Percentiles rank a stretch among this genome's conserved stretches.
Evolutionary conservation across 2,113 vertebrate genomes (phyloP).

Genomic region (Todiramphus chloris): DNA sequence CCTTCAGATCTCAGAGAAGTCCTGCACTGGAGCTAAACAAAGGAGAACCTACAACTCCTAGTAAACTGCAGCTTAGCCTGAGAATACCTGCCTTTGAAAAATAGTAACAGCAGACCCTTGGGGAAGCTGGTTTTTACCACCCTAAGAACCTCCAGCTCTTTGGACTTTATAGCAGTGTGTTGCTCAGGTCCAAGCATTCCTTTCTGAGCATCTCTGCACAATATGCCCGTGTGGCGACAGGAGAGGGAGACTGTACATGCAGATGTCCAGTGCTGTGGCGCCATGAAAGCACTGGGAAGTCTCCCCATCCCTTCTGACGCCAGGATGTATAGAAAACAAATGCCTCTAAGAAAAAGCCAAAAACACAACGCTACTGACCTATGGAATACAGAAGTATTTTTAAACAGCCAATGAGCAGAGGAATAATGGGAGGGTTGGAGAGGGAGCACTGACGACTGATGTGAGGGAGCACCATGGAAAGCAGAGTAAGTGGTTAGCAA

Average conservation of each 20-base stretch:
- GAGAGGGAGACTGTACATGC: slow-evolving; percentile 73
- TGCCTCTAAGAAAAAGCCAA: slow-evolving; percentile 44
- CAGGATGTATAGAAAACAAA: slow-evolving; percentile 45
- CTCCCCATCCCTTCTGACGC: slow-evolving; percentile 58
- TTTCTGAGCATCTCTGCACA: slow-evolving; percentile 80
- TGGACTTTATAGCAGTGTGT: not conserved
- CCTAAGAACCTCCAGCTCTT: slow-evolving; percentile 2
- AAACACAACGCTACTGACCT: slow-evolving; percentile 55
- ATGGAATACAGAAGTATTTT: slow-evolving; percentile 31
- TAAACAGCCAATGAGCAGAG: slow-evolving; percentile 66
- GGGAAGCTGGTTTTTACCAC: not conserved
- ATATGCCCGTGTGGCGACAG: slow-evolving; percentile 65
- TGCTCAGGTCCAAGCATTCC: slow-evolving; percentile 71
- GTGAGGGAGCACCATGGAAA: slow-evolving; percentile 65
- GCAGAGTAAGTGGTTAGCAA: slow-evolving; percentile 71
- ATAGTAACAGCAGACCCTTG: not conserved
- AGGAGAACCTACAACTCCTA: not conserved
- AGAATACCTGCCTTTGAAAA: not conserved
- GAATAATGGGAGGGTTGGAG: slow-evolving; percentile 34
- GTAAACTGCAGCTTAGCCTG: not conserved
- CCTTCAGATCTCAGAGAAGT: not conserved
- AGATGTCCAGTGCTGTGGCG: slow-evolving; percentile 64
- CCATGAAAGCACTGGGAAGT: slow-evolving; percentile 46
- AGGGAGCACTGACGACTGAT: slow-evolving; percentile 47
- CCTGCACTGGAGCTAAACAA: not conserved